These are phyloP conservation scores for Talpa occidentalis DNA, from an alignment of 2,113 vertebrate genomes.

Conservation along the genomic window DNA sequence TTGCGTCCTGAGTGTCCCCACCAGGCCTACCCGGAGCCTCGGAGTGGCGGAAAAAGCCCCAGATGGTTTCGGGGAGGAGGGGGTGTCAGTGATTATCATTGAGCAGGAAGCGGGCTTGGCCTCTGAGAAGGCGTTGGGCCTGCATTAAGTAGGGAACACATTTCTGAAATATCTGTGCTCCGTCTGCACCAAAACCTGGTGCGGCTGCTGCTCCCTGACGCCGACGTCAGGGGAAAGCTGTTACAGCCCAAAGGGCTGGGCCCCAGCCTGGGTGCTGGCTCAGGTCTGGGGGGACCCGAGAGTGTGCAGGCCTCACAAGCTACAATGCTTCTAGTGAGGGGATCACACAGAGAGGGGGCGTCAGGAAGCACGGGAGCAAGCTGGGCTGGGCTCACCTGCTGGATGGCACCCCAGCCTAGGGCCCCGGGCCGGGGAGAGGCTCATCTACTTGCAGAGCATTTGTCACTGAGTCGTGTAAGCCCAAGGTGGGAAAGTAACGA, in stretches of 20 bases:
- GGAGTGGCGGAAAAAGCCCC: constrained; percentile 57
- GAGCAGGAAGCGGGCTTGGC: background rate
- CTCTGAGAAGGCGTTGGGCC: background rate
- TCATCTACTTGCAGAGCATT: background rate
- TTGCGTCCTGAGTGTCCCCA: constrained; percentile 36
- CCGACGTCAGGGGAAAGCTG: accelerated
- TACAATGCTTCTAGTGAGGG: background rate
- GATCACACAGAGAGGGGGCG: accelerated
- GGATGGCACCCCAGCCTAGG: background rate
- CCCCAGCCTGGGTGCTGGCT: background rate
- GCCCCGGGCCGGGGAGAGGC: background rate
- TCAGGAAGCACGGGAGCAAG: background rate
- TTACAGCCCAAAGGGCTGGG: accelerated
- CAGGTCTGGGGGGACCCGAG: background rate
- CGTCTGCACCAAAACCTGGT: background rate
- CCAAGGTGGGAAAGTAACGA: background rate
- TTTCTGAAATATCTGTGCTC: background rate
- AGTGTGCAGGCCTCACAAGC: background rate
- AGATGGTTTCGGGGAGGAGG: background rate
- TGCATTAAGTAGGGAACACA: background rate
- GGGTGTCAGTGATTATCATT: constrained; percentile 21
- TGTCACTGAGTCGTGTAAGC: background rate
- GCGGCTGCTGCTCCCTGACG: too few relatives aligned
- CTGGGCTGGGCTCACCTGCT: background rate
- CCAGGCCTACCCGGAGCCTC: background rate